Percentiles rank a stretch among this genome's conserved stretches.
Evolutionary conservation across 2,113 vertebrate species (phyloP).

Genomic region (Oxyura jamaicensis): DNA sequence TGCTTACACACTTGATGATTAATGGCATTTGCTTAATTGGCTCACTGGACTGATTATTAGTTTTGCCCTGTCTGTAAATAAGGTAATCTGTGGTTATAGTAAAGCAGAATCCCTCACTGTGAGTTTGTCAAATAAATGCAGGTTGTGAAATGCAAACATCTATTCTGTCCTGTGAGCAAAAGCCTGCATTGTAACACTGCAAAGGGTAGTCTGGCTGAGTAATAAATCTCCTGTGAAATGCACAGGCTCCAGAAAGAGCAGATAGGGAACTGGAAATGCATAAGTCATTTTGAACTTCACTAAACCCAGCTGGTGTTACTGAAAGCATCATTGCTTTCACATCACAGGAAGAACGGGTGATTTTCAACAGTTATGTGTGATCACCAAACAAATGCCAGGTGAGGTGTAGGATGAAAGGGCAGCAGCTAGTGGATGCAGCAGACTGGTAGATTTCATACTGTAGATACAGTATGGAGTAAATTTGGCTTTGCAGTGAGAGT

Average conservation of each 20-base stretch:
- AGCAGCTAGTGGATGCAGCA: background rate
- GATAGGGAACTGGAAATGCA: background rate
- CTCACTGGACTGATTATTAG: conserved; percentile 10
- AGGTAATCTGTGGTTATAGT: background rate
- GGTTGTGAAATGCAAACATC: conserved; percentile 17
- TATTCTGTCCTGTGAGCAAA: background rate
- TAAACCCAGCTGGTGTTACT: background rate
- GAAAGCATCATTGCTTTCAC: background rate
- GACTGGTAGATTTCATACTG: background rate
- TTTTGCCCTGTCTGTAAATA: conserved; percentile 24
- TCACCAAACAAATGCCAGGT: background rate
- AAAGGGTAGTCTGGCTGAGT: background rate
- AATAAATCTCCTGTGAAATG: background rate
- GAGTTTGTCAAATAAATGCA: conserved; percentile 19
- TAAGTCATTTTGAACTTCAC: background rate
- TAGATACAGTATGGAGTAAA: background rate
- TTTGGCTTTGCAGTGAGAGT: background rate
- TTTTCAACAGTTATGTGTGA: background rate
- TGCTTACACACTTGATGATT: conserved; percentile 33
- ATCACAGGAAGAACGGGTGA: background rate
- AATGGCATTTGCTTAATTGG: background rate
- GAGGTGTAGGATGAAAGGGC: background rate
- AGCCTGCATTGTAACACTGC: background rate
- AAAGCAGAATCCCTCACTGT: background rate
- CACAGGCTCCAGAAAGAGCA: background rate